Evolutionary conservation across 1,140 invertebrate genomes (phyloP).

Genomic region (Bombus consobrinus): DNA sequence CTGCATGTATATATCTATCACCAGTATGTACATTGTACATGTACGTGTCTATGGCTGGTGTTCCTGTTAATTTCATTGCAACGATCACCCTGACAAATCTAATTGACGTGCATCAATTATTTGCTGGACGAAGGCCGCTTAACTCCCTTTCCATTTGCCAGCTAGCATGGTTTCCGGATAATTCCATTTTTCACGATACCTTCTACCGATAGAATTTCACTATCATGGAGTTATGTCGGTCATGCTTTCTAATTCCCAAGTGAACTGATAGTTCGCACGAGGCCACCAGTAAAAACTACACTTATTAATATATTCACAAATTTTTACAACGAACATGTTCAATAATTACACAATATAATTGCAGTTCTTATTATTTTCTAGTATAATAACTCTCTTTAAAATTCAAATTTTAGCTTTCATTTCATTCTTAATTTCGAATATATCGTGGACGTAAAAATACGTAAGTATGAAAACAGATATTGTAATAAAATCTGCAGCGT

Average conservation of each 20-base stretch:
- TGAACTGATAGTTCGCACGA: neutral
- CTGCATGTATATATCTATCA: constrained; percentile 24
- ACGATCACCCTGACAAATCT: constrained; percentile 77
- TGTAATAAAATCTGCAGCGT: too few species aligned
- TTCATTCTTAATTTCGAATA: too few species aligned
- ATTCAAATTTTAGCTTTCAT: too few species aligned
- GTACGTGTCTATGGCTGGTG: constrained; percentile 52
- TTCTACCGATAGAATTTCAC: constrained; percentile 54
- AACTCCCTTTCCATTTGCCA: constrained; percentile 67
- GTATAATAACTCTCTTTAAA: neutral
- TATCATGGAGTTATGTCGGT: constrained; percentile 28
- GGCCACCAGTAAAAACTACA: neutral
- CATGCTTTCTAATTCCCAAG: constrained; percentile 20
- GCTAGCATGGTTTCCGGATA: constrained; percentile 61
- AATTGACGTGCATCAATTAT: constrained; percentile 79
- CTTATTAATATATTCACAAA: neutral
- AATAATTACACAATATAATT: too few species aligned
- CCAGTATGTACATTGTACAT: constrained; percentile 33
- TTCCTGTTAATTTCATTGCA: constrained; percentile 75
- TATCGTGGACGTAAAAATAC: too few species aligned
- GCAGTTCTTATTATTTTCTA: too few species aligned
- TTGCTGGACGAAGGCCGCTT: constrained; percentile 73
- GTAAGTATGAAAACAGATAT: too few species aligned
- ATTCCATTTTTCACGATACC: constrained; percentile 65
- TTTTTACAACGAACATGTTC: neutral